Evolutionary conservation across 2,888 invertebrate species (phyloP).

Genomic region (Chaitophorus viminalis): DNA sequence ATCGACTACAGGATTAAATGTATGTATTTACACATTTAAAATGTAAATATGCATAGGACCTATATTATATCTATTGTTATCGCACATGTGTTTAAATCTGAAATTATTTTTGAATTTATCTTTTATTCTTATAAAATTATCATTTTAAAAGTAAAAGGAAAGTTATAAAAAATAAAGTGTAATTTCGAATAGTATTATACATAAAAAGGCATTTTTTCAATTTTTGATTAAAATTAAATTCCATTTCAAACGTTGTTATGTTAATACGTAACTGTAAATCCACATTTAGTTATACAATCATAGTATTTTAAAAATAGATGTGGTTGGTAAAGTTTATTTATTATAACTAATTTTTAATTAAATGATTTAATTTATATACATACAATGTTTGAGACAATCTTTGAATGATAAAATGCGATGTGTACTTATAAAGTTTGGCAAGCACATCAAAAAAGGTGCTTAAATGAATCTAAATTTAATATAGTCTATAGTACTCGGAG

Average conservation of each 20-base stretch:
- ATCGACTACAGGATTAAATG: too few relatives aligned
- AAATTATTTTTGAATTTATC: too few relatives aligned
- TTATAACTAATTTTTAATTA: not conserved
- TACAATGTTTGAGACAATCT: not conserved
- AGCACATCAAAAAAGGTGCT: not conserved
- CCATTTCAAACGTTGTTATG: not conserved
- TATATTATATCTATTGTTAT: too few relatives aligned
- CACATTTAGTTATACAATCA: not conserved
- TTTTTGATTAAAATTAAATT: too few relatives aligned
- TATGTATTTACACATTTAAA: not conserved
- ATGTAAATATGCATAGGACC: not conserved
- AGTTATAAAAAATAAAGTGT: too few relatives aligned
- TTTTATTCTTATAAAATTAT: too few relatives aligned
- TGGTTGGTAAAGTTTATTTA: not conserved
- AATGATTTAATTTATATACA: not conserved
- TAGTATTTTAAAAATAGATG: not conserved
- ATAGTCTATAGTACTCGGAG: not conserved
- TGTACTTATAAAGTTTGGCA: slow-evolving; percentile 18
- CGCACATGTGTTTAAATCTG: not conserved
- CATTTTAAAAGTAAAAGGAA: too few relatives aligned
- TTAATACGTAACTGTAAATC: not conserved
- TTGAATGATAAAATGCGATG: slow-evolving; percentile 12
- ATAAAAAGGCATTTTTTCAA: too few relatives aligned
- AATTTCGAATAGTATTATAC: too few relatives aligned
- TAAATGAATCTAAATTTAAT: slow-evolving; percentile 43